phyloP scores from a whole-genome alignment of 2,113 vertebrate species.

The Festucalex cinctus region DNA sequence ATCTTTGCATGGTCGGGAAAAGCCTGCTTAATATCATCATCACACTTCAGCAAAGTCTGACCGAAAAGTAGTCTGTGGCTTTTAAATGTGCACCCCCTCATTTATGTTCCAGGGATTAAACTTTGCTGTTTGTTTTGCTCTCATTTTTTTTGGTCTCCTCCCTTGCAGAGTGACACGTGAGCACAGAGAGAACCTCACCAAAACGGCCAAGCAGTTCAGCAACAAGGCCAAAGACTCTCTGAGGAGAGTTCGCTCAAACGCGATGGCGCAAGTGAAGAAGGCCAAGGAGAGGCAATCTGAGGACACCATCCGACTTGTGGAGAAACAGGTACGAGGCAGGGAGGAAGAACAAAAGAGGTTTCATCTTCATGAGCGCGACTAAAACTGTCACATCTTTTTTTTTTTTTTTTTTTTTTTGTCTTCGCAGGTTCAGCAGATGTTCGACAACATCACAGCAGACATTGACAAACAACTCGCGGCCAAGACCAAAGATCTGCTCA shows the following conservation, averaged over 20 bases:
- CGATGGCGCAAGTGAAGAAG: constrained; percentile 81
- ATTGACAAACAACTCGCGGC: constrained; percentile 85
- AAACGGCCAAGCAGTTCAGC: constrained; percentile 86
- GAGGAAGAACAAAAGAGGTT: background rate
- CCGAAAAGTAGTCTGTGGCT: background rate
- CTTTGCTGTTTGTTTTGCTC: background rate
- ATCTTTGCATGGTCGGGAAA: background rate
- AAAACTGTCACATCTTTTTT: background rate
- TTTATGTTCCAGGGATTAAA: background rate
- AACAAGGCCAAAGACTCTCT: constrained; percentile 92
- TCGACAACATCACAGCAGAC: constrained; percentile 73
- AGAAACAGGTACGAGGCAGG: constrained; percentile 82
- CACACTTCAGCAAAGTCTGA: background rate
- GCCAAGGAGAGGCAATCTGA: constrained; percentile 83
- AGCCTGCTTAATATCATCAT: background rate
- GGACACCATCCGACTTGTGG: constrained; percentile 85
- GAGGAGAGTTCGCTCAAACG: constrained; percentile 78
- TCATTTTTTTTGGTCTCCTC: background rate
- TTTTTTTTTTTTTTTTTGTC: too few relatives aligned
- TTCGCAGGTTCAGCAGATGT: constrained; percentile 90
- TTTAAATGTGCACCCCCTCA: background rate
- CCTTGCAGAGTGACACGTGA: constrained; percentile 85
- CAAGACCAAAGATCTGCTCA: constrained; percentile 92
- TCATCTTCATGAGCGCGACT: constrained; percentile 1
- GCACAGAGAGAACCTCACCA: constrained; percentile 86